These are phyloP conservation scores for Dallia pectoralis DNA, from an alignment of 2,797 vertebrate species.

Conservation along the genomic window DNA sequence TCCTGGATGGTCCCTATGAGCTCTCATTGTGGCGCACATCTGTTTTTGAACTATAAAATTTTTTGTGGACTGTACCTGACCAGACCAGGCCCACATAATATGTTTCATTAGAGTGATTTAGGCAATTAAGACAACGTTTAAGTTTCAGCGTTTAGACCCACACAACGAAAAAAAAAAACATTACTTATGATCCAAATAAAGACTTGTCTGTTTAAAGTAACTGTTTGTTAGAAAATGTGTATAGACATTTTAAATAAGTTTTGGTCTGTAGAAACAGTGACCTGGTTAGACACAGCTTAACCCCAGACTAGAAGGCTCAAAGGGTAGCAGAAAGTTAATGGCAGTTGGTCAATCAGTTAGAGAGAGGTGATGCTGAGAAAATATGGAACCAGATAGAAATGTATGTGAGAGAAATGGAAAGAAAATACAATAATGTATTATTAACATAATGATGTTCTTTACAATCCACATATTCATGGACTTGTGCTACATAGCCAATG, in stretches of 20 bases:
- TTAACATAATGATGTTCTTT: neutral
- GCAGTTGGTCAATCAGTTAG: conserved; percentile 17
- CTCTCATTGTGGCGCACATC: neutral
- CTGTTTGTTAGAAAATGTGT: neutral
- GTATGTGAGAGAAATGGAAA: conserved; percentile 30
- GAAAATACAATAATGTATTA: neutral
- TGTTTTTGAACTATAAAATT: neutral
- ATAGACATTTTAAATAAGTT: conserved; percentile 9
- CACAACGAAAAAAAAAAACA: neutral
- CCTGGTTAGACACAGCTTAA: conserved; percentile 53
- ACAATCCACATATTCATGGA: neutral
- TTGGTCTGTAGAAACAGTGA: conserved; percentile 47
- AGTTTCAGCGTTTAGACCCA: neutral
- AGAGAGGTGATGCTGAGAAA: conserved; percentile 22
- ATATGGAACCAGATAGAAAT: conserved; percentile 25
- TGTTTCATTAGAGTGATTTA: neutral
- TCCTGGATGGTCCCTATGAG: conserved; percentile 36
- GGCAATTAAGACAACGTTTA: neutral
- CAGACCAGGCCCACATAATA: neutral
- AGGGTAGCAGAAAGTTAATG: conserved; percentile 53
- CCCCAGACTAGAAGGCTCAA: conserved; percentile 68
- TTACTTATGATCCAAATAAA: neutral
- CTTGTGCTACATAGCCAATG: neutral
- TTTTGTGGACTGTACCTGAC: neutral
- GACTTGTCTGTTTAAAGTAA: neutral